Percentiles rank a stretch among this genome's conserved stretches.
These are phyloP conservation scores for Zhuqinia jingwanae DNA, from an alignment of 2,888 invertebrate species.

Conservation along the genomic window DNA sequence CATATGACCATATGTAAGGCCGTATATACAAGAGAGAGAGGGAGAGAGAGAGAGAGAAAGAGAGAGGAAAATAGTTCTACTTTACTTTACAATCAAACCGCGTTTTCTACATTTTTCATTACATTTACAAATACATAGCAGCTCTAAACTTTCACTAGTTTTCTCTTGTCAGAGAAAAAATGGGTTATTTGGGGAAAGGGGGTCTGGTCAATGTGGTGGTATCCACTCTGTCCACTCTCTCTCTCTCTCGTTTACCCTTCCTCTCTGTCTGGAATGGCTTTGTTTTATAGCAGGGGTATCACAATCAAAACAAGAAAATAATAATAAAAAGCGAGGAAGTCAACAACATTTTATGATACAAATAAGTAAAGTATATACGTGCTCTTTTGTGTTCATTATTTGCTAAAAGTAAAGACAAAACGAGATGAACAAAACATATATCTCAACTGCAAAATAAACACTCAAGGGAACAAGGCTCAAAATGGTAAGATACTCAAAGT, in stretches of 20 bases:
- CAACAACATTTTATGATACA: conserved; percentile 37
- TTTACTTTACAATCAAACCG: conserved; percentile 34
- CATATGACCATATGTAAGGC: not conserved
- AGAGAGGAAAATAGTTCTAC: not conserved
- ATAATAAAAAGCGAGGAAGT: conserved; percentile 16
- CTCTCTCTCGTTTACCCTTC: not conserved
- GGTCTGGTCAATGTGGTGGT: not conserved
- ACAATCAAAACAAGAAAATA: not conserved
- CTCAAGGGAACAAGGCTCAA: conserved; percentile 11
- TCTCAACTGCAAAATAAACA: conserved; percentile 14
- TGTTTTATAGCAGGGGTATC: not conserved
- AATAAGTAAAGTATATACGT: not conserved
- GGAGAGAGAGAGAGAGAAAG: too few species aligned
- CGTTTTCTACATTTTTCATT: conserved; percentile 34
- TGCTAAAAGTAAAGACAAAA: conserved; percentile 16
- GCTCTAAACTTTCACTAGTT: not conserved
- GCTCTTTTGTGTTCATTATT: conserved; percentile 45
- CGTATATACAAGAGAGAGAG: not conserved
- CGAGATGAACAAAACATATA: not conserved
- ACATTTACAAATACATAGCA: not conserved
- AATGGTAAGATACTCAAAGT: not conserved
- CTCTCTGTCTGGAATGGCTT: not conserved
- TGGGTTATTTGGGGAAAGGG: not conserved
- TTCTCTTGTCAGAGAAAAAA: conserved; percentile 12
- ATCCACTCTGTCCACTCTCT: conserved; percentile 8